phyloP scores from a whole-genome alignment of 2,888 invertebrate genomes.

The Dichetophora obliterata region DNA sequence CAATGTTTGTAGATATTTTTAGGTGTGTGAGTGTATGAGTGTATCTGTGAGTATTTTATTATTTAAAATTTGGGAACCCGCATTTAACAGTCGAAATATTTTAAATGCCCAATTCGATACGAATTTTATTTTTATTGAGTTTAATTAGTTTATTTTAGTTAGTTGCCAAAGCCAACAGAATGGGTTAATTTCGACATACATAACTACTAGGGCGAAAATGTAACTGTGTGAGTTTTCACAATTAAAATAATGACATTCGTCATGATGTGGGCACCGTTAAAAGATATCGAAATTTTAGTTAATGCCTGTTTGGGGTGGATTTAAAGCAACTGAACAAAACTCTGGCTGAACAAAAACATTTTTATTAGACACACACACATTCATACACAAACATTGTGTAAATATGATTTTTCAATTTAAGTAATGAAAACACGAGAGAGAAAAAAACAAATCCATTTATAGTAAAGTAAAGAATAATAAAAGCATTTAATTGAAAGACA shows the following conservation, averaged over 20 bases:
- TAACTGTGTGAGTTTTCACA: background rate
- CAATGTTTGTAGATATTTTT: background rate
- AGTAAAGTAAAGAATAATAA: constrained; percentile 10
- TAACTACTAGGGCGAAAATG: background rate
- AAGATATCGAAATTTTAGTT: background rate
- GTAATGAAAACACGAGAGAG: background rate
- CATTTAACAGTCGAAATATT: constrained; percentile 1
- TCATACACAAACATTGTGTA: background rate
- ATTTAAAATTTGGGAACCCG: constrained; percentile 8
- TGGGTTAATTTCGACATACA: background rate
- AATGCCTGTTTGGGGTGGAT: background rate
- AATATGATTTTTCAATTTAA: background rate
- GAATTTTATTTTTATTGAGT: constrained; percentile 10
- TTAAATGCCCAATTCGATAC: constrained; percentile 3
- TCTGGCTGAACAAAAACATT: background rate
- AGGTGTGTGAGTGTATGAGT: background rate
- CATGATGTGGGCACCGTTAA: constrained; percentile 16
- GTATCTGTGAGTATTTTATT: background rate
- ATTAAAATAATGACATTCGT: constrained; percentile 4
- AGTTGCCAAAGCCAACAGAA: background rate
- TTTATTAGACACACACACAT: background rate
- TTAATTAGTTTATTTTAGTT: constrained; percentile 21
- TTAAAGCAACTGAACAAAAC: background rate
- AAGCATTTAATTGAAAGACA: constrained; percentile 37
- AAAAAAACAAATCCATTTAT: constrained; percentile 15